phyloP scores from a whole-genome alignment of 2,888 invertebrate genomes.

The Stenodera caucasica region DNA sequence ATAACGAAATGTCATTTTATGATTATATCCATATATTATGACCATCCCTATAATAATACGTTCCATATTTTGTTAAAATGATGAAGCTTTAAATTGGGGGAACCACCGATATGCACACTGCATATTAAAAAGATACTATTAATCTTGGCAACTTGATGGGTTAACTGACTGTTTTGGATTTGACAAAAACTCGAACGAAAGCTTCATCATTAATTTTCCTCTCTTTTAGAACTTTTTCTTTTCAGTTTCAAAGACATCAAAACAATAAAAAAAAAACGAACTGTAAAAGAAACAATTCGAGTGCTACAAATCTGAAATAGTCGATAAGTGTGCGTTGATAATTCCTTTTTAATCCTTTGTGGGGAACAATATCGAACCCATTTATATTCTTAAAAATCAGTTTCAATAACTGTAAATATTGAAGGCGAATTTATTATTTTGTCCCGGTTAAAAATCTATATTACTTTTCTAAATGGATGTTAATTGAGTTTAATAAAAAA shows the following conservation, averaged over 20 bases:
- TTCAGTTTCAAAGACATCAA: no score
- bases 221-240: neutral
- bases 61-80: slow-evolving; percentile 20
- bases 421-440: slow-evolving; percentile 20
- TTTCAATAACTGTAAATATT: slow-evolving; percentile 11
- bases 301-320: neutral
- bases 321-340: neutral
- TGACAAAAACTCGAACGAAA: slow-evolving; percentile 6
- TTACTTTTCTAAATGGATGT: slow-evolving; percentile 38
- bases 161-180: neutral
- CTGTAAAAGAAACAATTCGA: neutral
- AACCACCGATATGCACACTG: slow-evolving; percentile 26
- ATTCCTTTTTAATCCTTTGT: neutral
- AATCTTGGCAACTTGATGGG: slow-evolving; percentile 16
- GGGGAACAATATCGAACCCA: neutral
- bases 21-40: slow-evolving; percentile 5
- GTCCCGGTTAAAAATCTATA: slow-evolving; percentile 38
- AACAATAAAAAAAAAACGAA: no score
- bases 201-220: slow-evolving; percentile 21
- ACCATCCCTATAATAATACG: slow-evolving; percentile 9
- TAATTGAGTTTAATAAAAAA: slow-evolving; percentile 45
- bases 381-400: neutral
- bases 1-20: slow-evolving; percentile 20
- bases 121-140: slow-evolving; percentile 26
- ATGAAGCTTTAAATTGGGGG: slow-evolving; percentile 16